Base-by-base conservation (phyloP, 2,888 invertebrate species). In the Erebia epiphron region DNA sequence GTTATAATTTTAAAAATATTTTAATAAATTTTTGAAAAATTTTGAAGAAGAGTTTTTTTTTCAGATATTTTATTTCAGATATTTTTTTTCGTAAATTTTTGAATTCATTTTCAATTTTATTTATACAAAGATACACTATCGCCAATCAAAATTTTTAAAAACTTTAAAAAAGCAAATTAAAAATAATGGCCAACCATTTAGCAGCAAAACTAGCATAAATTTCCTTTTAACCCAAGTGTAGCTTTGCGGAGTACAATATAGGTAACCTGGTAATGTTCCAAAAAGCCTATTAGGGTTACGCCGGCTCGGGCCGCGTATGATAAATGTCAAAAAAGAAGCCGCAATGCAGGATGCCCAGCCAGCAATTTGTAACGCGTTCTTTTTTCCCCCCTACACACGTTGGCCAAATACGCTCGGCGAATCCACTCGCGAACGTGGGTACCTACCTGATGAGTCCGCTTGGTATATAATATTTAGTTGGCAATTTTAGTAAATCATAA, bases 201-300 rank as follows among this genome's bases (percentile, higher is more conserved):
- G 54, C 26, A 50, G 13, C 35, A 61, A 61, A 69, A 60, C 46
- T 54, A 46, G 21, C 68, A 64, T 73, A 75, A 72, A 70, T 72
- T 35, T 64, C 58, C 64, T 68, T 71, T 75, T 72, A 74, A 74
- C 63, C 56, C 70, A 65, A 72, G 71, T 73, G 75, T 70, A 68
- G 57, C 64, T 68, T 60, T 72, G 61, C 68, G 21, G 66, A 62
- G 56, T 63, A 73, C 74, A 70, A 72, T 73, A 76, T 77, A 78
- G 79, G 78, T 78, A 83, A 85, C 78, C 90, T 90, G 89, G 89
- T 89, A 88, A 86, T 85, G 90, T 90, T 91, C 90, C 91, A 91
- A 90, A 90, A 91, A 86, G 84, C 87, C 85, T 91, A 89, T 89
- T 88, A 89, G 80, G 82, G 82, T 79, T 72, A 74, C 75, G 72